Evolutionary conservation across 2,797 vertebrate species (phyloP), one percentile per base, ranked within the genome.

Genomic region (Pipistrellus pygmaeus): DNA sequence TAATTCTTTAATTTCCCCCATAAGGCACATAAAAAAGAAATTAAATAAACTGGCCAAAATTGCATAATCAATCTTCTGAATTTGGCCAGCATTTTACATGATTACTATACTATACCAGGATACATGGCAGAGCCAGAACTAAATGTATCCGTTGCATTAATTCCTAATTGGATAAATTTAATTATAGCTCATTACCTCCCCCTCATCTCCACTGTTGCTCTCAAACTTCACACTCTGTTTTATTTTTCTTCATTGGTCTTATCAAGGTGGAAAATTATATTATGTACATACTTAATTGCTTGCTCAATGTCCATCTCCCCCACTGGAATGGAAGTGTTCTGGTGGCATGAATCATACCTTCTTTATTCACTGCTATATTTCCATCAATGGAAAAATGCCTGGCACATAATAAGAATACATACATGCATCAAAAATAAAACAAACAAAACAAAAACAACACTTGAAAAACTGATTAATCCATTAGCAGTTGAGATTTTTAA

Each of bases 11-110:
- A 64, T 75, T 85, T 78, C 10, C 18, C 11, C 68, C 14, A 30
- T 3, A 71, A 83, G 57, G 77, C 12, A 88, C n/a, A 68, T 38
- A 53, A n/a, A 85, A 81, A 72, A 35, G 30, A 5, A 1, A 21
- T 71, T 66, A 44, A 88, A 72, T 21, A 73, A 88, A 90, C 80
- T 66, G 35, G 71, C 32, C 23, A 32, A 90, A 73, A 73, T 78
- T 17, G 60, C 21, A 77, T 14, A 71, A 46, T 78, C 35, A 38
- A 38, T 41, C 76, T 83, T 82, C 90, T 80, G 14, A 57, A 88
- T 80, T 53, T 66, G 57, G 32, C 20, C 9, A 32, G 11, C 48
- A 66, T 85, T 51, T 95, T 48, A 21, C n/a, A 41, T 11, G 32
- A 64, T 62, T 62, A 62, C 60, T 62, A 41, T 30, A 66, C 57